Evolutionary conservation across 1,140 invertebrate species (phyloP), one percentile per base, ranked within the genome.

Genomic region (Papilio xuthus): DNA sequence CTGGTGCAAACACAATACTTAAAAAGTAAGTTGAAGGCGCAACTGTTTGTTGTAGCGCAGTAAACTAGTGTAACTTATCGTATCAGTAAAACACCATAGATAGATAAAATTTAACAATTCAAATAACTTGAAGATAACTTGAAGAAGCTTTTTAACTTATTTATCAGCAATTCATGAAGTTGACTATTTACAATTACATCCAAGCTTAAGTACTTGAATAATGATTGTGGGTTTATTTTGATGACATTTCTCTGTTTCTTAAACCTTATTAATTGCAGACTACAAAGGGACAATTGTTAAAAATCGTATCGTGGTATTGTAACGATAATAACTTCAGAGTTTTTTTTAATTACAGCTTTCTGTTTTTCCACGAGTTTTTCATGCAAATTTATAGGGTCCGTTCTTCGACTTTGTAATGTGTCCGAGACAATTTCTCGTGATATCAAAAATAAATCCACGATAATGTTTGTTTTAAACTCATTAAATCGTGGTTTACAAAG

Each of bases 391-490:
- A 23, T 60, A 12, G 8, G 56, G 20, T 60, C 8, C 20, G 9
- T 0, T 23, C 10, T 60, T 12, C 56, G 10, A 60, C 20, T 60
- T 26, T 60, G n/a, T 8, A 28, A 7, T 4, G 13, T 60, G 13
- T 60, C 56, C 9, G 23, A 60, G 20, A 26, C 56, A 60, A 60
- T 28, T 13, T 67, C 23, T 4, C 13, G 4, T 28, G 60, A 6
- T 28, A 26, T 67, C 26, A 67, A 32, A 1, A 67, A 67, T 67
- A 67, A 67, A 67, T 67, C 13, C 26, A 28, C 1, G 28, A 1
- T 67, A 67, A 67, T 67, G 26, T 23, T 67, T 28, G 60, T 67
- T 67, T 28, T 28, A 67, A 67, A 67, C 26, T 28, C 23, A 67
- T 67, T 15, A 28, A 12, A 15, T 18, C 10, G 4, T 63, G 26